Base-by-base conservation (phyloP, 2,888 invertebrate species). In the Acronicta leporina region DNA sequence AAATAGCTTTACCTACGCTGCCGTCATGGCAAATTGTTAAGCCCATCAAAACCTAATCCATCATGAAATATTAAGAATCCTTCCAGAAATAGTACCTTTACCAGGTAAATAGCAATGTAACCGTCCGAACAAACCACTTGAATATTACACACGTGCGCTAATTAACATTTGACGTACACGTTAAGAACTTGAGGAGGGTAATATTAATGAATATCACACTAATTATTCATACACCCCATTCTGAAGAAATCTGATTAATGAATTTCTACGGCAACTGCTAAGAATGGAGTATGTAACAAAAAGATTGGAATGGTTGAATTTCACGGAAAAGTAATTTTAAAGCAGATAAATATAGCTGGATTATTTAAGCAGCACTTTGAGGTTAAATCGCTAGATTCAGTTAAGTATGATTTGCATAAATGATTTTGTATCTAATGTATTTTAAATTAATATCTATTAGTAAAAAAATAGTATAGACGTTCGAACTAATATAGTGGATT, bases 131-230 rank as follows among this genome's bases (percentile, higher is more conserved):
- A 70, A 58, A 54, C 63, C 38, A 55, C 62, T 52, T 74, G 62
- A 77, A 75, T 66, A 72, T 75, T 75, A 68, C 44, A 75, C 72
- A 59, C 63, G 46, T 59, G 72, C 55, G 58, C 68, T 72, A 68
- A 75, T 77, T 77, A 76, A 77, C 66, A 77, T 69, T 66, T 72
- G 78, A 76, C 73, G 75, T 64, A 58, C 46, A 63, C 55, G 56
- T 67, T 71, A 48, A 41, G 52, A 64, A 64, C 48, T 62, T 77
- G 76, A 76, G 63, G 51, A 75, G 75, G 78, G 76, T 76, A 61
- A 67, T 66, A 77, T 75, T 75, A 77, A 77, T 74, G 62, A 66
- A 72, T 59, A 59, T 60, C 50, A 64, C 54, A 68, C 62, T 60
- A 68, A 77, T 72, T 67, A 77, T 77, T 75, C 60, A 74, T 52